Evolutionary conservation across 2,113 vertebrate genomes (phyloP).

Genomic region (Centropus unirufus): DNA sequence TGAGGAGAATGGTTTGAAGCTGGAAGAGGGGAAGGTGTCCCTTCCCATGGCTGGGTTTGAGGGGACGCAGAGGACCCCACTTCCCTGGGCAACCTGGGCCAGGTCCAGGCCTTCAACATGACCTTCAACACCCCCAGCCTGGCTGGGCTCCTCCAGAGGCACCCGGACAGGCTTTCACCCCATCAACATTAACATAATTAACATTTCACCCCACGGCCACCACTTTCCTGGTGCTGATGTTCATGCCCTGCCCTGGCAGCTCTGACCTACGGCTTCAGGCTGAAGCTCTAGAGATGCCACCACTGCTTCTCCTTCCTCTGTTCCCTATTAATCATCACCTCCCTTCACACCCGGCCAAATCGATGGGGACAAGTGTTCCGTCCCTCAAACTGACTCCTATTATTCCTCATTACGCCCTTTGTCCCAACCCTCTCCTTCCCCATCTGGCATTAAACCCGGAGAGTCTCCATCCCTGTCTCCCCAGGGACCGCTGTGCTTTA

Average conservation of each 20-base stretch:
- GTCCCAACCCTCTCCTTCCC: conserved; percentile 62
- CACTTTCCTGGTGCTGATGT: not conserved
- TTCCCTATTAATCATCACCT: conserved; percentile 31
- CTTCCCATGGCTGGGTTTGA: no score
- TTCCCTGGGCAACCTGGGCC: no score
- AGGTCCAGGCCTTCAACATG: no score
- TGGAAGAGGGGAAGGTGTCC: no score
- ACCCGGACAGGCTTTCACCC: fast-evolving
- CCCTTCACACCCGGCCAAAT: conserved; percentile 49
- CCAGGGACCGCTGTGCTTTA: conserved; percentile 7
- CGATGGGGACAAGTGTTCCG: conserved; percentile 40
- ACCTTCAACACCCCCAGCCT: not conserved
- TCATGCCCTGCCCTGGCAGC: not conserved
- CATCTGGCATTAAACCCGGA: conserved; percentile 64
- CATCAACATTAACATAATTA: no score
- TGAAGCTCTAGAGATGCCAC: not conserved
- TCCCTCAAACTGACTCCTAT: conserved; percentile 64
- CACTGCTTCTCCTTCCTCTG: not conserved
- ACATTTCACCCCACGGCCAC: no score
- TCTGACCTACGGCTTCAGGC: not conserved
- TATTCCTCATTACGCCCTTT: conserved; percentile 72
- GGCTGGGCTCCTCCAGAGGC: fast-evolving
- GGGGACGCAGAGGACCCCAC: no score
- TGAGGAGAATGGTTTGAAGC: no score
- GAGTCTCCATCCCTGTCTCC: conserved; percentile 37